Evolutionary conservation across 2,113 vertebrate genomes (phyloP).

Genomic region (Origma solitaria): DNA sequence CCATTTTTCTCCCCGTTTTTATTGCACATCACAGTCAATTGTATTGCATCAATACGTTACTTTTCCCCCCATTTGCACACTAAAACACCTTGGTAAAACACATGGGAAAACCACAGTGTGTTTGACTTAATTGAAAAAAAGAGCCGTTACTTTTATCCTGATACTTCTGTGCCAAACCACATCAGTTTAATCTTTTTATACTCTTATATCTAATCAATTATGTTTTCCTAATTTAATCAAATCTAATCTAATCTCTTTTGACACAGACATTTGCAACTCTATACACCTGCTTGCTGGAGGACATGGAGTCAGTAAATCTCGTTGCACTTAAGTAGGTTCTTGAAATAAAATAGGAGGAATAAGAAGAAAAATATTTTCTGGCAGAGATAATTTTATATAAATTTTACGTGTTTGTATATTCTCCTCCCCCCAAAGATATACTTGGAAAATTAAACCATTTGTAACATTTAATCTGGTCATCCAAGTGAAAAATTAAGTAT

Average conservation of each 20-base stretch:
- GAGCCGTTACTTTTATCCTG: neutral
- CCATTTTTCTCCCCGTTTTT: neutral
- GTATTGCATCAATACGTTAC: neutral
- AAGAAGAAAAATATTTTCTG: neutral
- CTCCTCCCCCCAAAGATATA: neutral
- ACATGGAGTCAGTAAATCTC: neutral
- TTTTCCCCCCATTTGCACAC: neutral
- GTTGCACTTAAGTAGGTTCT: neutral
- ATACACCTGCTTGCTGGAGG: neutral
- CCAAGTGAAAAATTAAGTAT: neutral
- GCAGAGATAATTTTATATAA: neutral
- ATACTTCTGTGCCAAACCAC: neutral
- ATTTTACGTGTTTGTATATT: neutral
- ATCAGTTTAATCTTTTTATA: neutral
- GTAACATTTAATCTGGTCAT: neutral
- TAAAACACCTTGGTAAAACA: neutral
- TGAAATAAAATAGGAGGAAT: neutral
- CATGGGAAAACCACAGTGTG: neutral
- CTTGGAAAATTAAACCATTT: neutral
- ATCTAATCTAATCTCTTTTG: neutral
- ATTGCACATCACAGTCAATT: neutral
- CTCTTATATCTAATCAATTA: neutral
- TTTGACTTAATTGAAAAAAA: neutral
- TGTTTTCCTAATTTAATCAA: neutral
- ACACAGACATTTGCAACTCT: neutral